Conservation (phyloP, 2,113 vertebrate genomes). For the Alethe diademata region DNA sequence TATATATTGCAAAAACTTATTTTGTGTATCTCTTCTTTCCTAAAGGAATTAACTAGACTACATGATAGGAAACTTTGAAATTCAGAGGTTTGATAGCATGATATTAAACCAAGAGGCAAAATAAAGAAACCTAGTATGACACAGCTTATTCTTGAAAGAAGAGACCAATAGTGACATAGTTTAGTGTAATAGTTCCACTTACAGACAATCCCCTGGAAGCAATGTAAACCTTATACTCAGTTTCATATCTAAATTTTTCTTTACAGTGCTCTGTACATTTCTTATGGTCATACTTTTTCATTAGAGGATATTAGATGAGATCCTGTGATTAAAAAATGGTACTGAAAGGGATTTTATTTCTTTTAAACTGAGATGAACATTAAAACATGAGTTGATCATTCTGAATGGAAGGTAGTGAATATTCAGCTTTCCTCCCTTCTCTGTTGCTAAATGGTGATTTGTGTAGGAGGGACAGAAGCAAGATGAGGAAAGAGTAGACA, state of each 20-base stretch:
- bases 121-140: background rate
- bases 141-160: background rate
- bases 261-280: background rate
- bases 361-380: background rate
- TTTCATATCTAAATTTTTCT: background rate
- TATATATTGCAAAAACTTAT: background rate
- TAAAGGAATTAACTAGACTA: background rate
- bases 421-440: background rate
- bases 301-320: background rate
- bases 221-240: background rate
- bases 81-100: background rate
- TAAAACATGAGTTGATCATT: background rate
- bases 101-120: background rate
- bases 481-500: background rate
- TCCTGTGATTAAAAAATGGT: background rate
- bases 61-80: background rate
- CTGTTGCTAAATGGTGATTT: background rate
- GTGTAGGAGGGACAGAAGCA: background rate
- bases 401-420: background rate
- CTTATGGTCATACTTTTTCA: background rate
- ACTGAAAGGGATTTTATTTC: background rate
- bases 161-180: background rate
- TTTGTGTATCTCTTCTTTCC: background rate
- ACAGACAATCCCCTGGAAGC: background rate
- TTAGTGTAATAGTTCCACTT: background rate